These are phyloP conservation scores for Mesoligia furuncula DNA, from an alignment of 2,888 invertebrate species.

Conservation along the genomic window DNA sequence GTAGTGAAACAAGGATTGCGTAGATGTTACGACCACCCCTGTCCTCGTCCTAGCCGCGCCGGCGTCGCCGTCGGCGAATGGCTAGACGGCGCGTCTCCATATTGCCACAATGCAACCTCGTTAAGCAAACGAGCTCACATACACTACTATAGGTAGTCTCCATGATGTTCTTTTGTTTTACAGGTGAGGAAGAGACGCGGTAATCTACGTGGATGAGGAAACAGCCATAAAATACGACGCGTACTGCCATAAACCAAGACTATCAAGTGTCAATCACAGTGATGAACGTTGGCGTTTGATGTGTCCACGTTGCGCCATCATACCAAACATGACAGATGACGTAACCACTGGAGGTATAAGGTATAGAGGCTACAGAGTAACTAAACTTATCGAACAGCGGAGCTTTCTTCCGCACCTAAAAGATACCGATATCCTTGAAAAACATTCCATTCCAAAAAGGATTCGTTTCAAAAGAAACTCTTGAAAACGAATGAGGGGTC, in stretches of 20 bases:
- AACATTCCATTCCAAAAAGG: conserved; percentile 29
- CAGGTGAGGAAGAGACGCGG: conserved; percentile 48
- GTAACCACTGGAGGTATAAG: conserved; percentile 29
- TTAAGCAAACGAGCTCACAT: conserved; percentile 74
- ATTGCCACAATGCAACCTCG: conserved; percentile 75
- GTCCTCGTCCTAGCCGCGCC: conserved; percentile 53
- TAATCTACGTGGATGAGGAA: conserved; percentile 48
- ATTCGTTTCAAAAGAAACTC: conserved; percentile 35
- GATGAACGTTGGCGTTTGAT: conserved; percentile 58
- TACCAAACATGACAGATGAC: conserved; percentile 31
- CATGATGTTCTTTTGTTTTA: conserved; percentile 69
- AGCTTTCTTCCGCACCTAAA: conserved; percentile 28
- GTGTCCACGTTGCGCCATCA: conserved; percentile 55
- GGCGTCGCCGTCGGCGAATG: conserved; percentile 71
- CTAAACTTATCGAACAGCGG: neutral
- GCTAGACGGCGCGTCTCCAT: conserved; percentile 85
- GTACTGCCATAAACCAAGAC: conserved; percentile 44
- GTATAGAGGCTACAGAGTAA: neutral
- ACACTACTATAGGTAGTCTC: conserved; percentile 59
- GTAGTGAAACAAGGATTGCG: conserved; percentile 56
- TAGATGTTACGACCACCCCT: conserved; percentile 62
- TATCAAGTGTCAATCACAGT: conserved; percentile 61
- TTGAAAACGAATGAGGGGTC: conserved; percentile 29
- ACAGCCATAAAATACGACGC: conserved; percentile 52
- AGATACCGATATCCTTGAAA: conserved; percentile 39